Conservation (phyloP, 1,140 invertebrate species). For the Drosophila pachea region DNA sequence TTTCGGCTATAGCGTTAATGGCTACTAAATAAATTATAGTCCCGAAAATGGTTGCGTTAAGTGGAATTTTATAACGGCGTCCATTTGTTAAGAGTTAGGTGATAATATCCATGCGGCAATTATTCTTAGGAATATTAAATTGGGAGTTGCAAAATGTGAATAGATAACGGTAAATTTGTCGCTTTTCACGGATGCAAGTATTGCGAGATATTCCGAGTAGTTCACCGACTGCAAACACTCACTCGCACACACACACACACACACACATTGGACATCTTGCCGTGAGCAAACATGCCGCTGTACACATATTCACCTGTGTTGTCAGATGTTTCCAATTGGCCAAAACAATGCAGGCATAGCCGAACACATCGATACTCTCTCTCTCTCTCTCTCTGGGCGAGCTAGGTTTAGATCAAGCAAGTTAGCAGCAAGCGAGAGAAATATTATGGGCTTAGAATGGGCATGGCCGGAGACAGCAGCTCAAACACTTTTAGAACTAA, state of each 20-base stretch:
- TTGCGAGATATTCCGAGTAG: constrained; percentile 20
- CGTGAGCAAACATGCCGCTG: constrained; percentile 22
- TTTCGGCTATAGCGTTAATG: no score
- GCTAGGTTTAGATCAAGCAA: no score
- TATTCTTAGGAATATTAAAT: background rate
- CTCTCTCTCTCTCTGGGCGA: no score
- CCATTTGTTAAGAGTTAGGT: background rate
- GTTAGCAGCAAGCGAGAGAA: no score
- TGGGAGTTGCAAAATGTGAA: constrained; percentile 5
- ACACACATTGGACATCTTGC: background rate
- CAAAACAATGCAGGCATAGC: background rate
- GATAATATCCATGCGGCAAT: constrained; percentile 6
- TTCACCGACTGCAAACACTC: background rate
- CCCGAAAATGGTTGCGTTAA: no score
- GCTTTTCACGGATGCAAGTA: constrained; percentile 15
- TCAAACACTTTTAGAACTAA: no score
- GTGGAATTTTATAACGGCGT: background rate
- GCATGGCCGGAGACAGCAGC: no score
- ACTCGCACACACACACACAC: constrained; percentile 2
- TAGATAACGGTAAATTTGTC: constrained; percentile 44
- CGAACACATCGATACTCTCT: no score
- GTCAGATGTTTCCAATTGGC: constrained; percentile 25
- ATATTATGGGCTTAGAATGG: no score
- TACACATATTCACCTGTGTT: constrained; percentile 1
- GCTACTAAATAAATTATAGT: no score